Base-by-base conservation (phyloP, 2,797 vertebrate genomes). In the Neosilurus mollespiculum region DNA sequence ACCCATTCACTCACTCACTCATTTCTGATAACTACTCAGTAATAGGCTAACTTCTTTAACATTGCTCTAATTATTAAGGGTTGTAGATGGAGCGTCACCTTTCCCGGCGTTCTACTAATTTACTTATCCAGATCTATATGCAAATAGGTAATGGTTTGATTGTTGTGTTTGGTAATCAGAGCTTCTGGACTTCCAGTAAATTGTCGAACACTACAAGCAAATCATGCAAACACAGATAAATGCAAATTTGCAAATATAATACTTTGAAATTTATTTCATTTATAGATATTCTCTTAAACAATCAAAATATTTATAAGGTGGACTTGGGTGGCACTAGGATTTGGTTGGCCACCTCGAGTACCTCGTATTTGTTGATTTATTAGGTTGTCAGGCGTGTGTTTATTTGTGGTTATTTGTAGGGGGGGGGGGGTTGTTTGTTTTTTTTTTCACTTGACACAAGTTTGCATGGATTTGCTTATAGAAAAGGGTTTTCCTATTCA, bases 221-320 rank as follows among this genome's bases (percentile, higher is more conserved):
- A 18, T 11, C 51, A 24, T 8, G 8, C 24, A 78, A n/a, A 56
- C n/a, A 78, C 11, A 26, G 11, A 49, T 16, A 58, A 22, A 69
- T 70, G 10, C 53, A 43, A 49, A 83, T 61, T 58, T 5, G 0
- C 30, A 62, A 37, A 22, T 62, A 18, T 20, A 9, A 49, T 43
- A 24, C 30, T 70, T 16, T 53, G 24, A 16, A 78, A 76, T 26
- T 43, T 26, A 69, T 83, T 69, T 24, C 14, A 58, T 56, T 77
- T 77, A 10, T 30, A 49, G 34, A 20, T 18, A 51, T 43, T 67
- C n/a, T 56, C 18, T 18, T 26, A 22, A 78, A 43, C 16, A 49
- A 49, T 43, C 20, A 15, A 62, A 76, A 34, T 5, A 53, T 72
- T 64, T 12, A 54, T 62, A 43, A 22, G 9, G n/a, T 65, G 37